Evolutionary conservation across 2,888 invertebrate genomes (phyloP), one percentile per base, ranked within the genome.

Genomic region (Sabellastarte sp.): DNA sequence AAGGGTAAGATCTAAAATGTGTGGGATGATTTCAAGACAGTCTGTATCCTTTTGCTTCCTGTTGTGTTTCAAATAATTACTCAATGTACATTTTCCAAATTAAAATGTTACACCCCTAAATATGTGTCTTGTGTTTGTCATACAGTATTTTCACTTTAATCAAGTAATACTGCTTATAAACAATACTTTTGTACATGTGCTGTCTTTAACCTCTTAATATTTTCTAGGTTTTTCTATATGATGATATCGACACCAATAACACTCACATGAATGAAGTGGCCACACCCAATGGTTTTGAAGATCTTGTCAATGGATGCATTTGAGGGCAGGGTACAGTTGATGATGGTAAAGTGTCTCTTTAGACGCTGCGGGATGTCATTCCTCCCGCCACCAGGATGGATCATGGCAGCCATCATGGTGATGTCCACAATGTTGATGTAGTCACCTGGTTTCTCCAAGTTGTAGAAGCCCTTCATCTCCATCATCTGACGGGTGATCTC

Each of bases 381-480:
- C 74, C 94, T 88, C 20, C 97, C 97, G 57, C 83, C 82, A n/a
- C 82, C 82, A 69, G 93, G 93, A 80, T 93, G 93, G 33, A 92
- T 93, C 96, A 97, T 96, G 1, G 95, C 96, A 20, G 91, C 94
- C 65, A 96, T 88, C 85, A 95, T 93, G 76, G 93, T 93, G 31
- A 97, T 90, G 82, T 96, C 97, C 0, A 92, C 89, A 66, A 97
- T 90, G 28, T 90, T 91, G 3, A 91, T 93, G 80, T 97, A 97
- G 80, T 97, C 97, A 28, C 97, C 97, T 0, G 97, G 97, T 83
- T 96, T 96, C 84, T 97, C 96, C 69, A 97, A 87, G 79, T 93
- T 96, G 80, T 95, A 97, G 84, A 97, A 97, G n/a, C 97, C 97
- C 71, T 91, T 91, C 92, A 93, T 93, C 78, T 95, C 94, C 92